Evolutionary conservation across 2,888 invertebrate species (phyloP), one percentile per base, ranked within the genome.

Genomic region (Andrena marginata): DNA sequence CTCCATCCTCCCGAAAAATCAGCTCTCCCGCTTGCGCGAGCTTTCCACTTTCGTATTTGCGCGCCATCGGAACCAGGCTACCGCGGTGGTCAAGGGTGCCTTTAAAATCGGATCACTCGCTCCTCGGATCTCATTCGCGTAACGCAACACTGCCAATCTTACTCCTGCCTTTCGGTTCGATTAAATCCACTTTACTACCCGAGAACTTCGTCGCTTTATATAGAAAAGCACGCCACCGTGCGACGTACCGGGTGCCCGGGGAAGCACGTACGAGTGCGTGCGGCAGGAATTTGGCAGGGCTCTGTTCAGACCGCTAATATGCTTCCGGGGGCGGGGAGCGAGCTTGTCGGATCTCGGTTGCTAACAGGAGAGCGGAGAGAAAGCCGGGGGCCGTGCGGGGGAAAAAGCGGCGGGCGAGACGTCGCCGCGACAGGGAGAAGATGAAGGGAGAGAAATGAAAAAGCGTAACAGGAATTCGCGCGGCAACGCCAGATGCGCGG

Each of bases 401-500:
- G 8, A 35, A 51, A n/a, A n/a, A 6, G 23, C 42, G 35, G 26
- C 8, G 33, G 16, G n/a, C 6, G 56, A 42, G 8, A n/a, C 26
- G 42, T 42, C 31, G 48, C 62, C 13, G 33, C 48, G 67, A 48
- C 51, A 29, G 65, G 26, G 13, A 42, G 33, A 49, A 60, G 49
- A 20, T 35, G 69, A 69, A 26, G 54, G 65, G 29, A 31, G 33
- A 35, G 26, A 51, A 69, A 65, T 64, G 79, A 81, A 73, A 74
- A 69, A 29, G 10, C 62, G 60, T 54, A 70, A 62, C 16, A 42
- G 49, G 70, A 71, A 75, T 49, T 65, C 70, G 69, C 51, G 49
- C 26, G 23, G 69, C 20, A 4, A 10, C 29, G 0, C 33, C 33
- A 48, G 42, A 49, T 29, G 65, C 42, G 7, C 49, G 51, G 64